Evolutionary conservation across 2,797 vertebrate species (phyloP), one percentile per base, ranked within the genome.

Genomic region (Danio choprae): DNA sequence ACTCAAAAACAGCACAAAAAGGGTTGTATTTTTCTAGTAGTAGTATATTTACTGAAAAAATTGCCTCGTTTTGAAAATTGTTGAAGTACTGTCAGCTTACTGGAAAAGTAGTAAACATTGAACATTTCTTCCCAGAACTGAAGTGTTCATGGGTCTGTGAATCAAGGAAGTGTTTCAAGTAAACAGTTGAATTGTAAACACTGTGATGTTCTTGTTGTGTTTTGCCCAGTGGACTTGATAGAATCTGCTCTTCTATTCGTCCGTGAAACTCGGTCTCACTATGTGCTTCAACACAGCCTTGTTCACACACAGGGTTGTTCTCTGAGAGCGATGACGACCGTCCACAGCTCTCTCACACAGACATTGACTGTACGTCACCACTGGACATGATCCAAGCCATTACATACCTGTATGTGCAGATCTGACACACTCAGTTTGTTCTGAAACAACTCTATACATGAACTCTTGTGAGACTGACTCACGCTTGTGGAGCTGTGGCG

Each of bases 161-260:
- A 60, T 59, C 44, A 20, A 46, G 74, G 63, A 69, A 70, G 69
- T 78, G 36, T 36, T 59, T 58, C 3, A 7, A 11, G 18, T 29
- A 79, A 70, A 51, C 46, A 63, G 46, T 36, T 3, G 12, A 79
- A 51, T n/a, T 70, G 58, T 79, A 79, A 62, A 62, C 67, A 15
- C 15, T 60, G 69, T 59, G 5, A 65, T 41, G 13, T 6, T 77
- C 62, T 65, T 38, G n/a, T 22, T 46, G 43, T 71, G 41, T 73
- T 77, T 44, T 46, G 4, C 29, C 65, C 77, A 53, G 67, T 51
- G 13, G 67, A 79, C 48, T 43, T 41, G 29, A 77, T 60, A 53
- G 62, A 77, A 50, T 80, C 41, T 65, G 7, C 13, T 41, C 29
- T 74, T 72, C 8, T 76, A 43, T 62, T 75, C 43, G 41, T 51